Evolutionary conservation across 2,888 invertebrate species (phyloP).

Genomic region (Chalcis sispes): DNA sequence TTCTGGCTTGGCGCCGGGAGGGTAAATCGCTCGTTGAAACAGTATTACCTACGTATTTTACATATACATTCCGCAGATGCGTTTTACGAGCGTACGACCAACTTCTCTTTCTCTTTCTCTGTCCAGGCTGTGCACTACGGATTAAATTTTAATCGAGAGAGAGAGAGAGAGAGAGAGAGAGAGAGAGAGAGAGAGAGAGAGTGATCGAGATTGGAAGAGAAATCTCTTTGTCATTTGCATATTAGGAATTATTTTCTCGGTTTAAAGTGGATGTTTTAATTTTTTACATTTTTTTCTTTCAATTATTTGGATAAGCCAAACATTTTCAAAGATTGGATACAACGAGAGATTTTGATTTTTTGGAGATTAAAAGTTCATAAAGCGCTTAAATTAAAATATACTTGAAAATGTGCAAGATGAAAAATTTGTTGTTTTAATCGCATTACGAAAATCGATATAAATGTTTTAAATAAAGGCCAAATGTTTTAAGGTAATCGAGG

Average conservation of each 20-base stretch:
- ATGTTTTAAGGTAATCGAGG: no score
- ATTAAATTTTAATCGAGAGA: constrained; percentile 63
- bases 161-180: constrained; percentile 11
- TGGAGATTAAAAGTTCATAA: no score
- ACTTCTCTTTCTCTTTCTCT: constrained; percentile 61
- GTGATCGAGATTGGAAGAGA: neutral
- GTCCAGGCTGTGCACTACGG: constrained; percentile 58
- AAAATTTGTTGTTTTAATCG: no score
- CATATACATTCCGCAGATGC: constrained; percentile 65
- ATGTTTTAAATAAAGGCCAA: no score
- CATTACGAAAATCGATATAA: no score
- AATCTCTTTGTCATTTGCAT: constrained; percentile 55
- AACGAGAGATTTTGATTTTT: no score
- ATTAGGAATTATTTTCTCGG: constrained; percentile 57
- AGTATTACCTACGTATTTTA: constrained; percentile 63
- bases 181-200: constrained; percentile 5
- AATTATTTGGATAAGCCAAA: no score
- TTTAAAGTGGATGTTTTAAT: no score
- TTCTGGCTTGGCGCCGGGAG: constrained; percentile 31
- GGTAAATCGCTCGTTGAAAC: constrained; percentile 62
- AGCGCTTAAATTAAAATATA: no score
- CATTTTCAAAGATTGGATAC: no score
- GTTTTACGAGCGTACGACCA: constrained; percentile 61
- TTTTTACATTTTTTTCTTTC: no score
- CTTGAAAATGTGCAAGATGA: no score